Evolutionary conservation across 2,888 invertebrate genomes (phyloP).

Genomic region (Epinotia demarniana): DNA sequence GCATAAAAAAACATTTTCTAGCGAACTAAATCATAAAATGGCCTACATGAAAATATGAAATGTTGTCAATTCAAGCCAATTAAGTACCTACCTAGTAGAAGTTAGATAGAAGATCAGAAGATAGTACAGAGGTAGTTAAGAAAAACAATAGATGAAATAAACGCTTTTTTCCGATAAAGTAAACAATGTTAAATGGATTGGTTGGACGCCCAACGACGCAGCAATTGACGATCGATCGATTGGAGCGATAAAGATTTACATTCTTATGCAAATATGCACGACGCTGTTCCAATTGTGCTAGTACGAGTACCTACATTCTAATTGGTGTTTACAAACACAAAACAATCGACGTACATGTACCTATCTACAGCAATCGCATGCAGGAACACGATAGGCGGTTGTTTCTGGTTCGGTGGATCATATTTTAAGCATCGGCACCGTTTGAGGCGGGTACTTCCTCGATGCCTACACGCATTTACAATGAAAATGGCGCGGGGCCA

Average conservation of each 20-base stretch:
- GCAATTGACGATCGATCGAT: not conserved
- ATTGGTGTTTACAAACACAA: conserved; percentile 29
- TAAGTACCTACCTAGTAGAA: too few relatives aligned
- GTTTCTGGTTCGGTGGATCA: conserved; percentile 40
- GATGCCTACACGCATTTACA: conserved; percentile 30
- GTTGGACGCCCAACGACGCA: not conserved
- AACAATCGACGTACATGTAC: conserved; percentile 3
- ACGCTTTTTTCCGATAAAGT: too few relatives aligned
- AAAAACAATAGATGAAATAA: too few relatives aligned
- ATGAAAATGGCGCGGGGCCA: conserved; percentile 17
- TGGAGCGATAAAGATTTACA: not conserved
- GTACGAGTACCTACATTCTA: conserved; percentile 25
- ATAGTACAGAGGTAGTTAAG: too few relatives aligned
- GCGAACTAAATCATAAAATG: too few relatives aligned
- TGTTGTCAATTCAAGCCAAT: too few relatives aligned
- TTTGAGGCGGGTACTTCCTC: conserved; percentile 28
- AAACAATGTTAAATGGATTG: not conserved
- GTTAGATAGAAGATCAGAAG: too few relatives aligned
- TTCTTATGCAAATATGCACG: not conserved
- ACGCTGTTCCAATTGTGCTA: conserved; percentile 10
- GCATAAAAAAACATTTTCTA: too few relatives aligned
- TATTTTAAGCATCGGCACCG: conserved; percentile 32
- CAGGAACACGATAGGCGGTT: conserved; percentile 37
- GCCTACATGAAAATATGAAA: too few relatives aligned
- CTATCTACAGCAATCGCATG: conserved; percentile 42